Percentiles rank a stretch among this genome's conserved stretches.
Conservation (phyloP, 2,888 invertebrate species). For the Pyrrhosoma nymphula region DNA sequence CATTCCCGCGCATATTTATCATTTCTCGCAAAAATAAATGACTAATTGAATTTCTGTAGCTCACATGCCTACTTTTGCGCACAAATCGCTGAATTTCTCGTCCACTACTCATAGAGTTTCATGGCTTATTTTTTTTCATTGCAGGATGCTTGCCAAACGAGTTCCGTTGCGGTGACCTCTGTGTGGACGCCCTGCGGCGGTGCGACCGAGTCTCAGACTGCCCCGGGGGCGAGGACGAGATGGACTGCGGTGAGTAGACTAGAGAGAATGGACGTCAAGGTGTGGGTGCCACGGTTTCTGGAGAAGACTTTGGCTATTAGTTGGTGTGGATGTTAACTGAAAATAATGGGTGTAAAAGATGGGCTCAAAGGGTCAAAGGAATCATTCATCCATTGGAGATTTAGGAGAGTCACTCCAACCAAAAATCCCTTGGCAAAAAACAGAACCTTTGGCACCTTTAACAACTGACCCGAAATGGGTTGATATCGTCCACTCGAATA, state of each 20-base stretch:
- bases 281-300: neutral
- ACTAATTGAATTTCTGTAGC: too few relatives aligned
- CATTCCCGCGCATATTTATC: too few relatives aligned
- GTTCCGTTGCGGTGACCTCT: constrained; percentile 77
- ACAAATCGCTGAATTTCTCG: too few relatives aligned
- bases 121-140: neutral
- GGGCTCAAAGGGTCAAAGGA: neutral
- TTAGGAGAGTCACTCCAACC: too few relatives aligned
- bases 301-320: neutral
- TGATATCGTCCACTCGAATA: too few relatives aligned
- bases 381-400: neutral
- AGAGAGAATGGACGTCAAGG: too few relatives aligned
- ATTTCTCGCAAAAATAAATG: too few relatives aligned
- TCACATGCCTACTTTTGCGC: too few relatives aligned
- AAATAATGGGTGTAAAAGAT: neutral
- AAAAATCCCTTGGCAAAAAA: too few relatives aligned
- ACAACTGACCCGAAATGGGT: too few relatives aligned
- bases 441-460: too few relatives aligned
- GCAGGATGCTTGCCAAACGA: constrained; percentile 78
- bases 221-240: constrained; percentile 77
- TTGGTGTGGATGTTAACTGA: neutral
- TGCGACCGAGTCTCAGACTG: constrained; percentile 78
- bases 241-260: constrained; percentile 76
- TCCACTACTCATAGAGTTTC: too few relatives aligned
- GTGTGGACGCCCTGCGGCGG: constrained; percentile 77